Conservation (phyloP, 2,113 vertebrate species). For the Onychostruthus taczanowskii region DNA sequence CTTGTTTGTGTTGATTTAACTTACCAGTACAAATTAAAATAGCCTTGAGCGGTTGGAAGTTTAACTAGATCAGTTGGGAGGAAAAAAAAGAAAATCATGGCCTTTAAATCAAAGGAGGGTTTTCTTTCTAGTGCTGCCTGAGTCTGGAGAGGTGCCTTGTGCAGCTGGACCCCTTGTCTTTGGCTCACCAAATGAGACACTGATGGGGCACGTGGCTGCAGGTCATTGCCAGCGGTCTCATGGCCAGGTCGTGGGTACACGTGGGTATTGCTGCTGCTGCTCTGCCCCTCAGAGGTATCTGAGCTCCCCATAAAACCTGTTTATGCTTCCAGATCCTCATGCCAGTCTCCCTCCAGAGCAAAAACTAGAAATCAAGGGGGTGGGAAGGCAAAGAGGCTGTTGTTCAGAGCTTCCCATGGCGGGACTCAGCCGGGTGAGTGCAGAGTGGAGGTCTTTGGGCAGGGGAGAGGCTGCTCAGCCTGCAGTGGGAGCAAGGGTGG, state of each 20-base stretch:
- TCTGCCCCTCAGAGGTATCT: neutral
- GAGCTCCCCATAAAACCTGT: neutral
- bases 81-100: neutral
- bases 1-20: conserved; percentile 65
- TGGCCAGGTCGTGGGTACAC: fast-evolving
- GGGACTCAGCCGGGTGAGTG: neutral
- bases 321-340: fast-evolving
- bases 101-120: neutral
- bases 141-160: neutral
- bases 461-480: neutral
- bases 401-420: neutral
- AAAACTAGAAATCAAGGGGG: neutral
- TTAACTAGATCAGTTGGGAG: conserved; percentile 46
- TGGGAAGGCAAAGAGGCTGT: neutral
- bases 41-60: conserved; percentile 56
- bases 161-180: neutral
- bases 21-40: conserved; percentile 61
- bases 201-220: neutral
- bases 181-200: neutral
- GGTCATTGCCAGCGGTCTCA: neutral
- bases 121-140: neutral
- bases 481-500: neutral
- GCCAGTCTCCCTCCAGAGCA: neutral
- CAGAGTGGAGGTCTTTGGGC: neutral
- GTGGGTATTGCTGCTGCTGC: neutral